These are phyloP conservation scores for Platycnemis pennipes DNA, from an alignment of 2,888 invertebrate genomes.

Conservation along the genomic window DNA sequence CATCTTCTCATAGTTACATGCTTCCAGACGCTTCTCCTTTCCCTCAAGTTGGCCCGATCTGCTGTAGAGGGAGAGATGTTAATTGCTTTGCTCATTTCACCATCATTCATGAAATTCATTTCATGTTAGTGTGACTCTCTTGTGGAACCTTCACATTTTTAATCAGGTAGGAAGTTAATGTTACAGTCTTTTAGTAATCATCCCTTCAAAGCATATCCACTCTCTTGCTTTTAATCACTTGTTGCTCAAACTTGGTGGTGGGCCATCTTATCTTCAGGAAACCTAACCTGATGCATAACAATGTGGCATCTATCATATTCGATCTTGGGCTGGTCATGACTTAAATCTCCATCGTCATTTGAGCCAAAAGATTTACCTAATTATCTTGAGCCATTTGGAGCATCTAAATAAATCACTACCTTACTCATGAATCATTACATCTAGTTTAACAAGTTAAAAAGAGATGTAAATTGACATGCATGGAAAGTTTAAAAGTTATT, in stretches of 20 bases:
- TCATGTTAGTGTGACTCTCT: conserved; percentile 48
- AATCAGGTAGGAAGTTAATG: conserved; percentile 16
- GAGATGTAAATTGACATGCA: neutral
- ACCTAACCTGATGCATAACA: conserved; percentile 13
- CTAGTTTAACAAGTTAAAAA: neutral
- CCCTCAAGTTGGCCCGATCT: conserved; percentile 56
- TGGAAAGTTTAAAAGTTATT: neutral
- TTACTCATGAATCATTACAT: conserved; percentile 53
- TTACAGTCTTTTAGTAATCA: conserved; percentile 29
- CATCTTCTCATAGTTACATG: conserved; percentile 54
- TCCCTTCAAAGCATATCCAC: conserved; percentile 40
- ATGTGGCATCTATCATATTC: conserved; percentile 21
- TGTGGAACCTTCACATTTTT: conserved; percentile 23
- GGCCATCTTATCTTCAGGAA: conserved; percentile 57
- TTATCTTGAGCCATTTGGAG: conserved; percentile 20
- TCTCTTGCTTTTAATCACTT: conserved; percentile 35
- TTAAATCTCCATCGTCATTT: conserved; percentile 10
- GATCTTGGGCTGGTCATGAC: conserved; percentile 15
- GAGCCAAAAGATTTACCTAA: neutral
- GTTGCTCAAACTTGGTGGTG: conserved; percentile 38
- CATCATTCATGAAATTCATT: conserved; percentile 59
- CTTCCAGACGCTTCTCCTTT: conserved; percentile 58
- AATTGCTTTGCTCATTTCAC: conserved; percentile 55
- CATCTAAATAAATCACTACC: conserved; percentile 6
- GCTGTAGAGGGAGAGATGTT: conserved; percentile 49